phyloP scores from a whole-genome alignment of 2,113 vertebrate genomes.

The Holacanthus passer region DNA sequence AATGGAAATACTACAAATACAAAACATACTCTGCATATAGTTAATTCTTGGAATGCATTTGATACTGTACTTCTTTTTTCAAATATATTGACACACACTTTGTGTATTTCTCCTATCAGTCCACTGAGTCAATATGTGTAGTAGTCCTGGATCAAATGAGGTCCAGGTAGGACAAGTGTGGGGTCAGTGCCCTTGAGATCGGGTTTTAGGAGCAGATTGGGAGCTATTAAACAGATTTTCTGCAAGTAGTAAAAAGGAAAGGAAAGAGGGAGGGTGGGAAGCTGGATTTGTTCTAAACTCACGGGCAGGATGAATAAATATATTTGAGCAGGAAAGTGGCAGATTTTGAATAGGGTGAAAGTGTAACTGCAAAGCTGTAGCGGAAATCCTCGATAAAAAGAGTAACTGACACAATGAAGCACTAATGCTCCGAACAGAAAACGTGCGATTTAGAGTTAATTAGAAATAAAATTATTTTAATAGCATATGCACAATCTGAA shows the following conservation, averaged over 20 bases:
- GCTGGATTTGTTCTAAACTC: constrained; percentile 39
- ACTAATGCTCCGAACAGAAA: background rate
- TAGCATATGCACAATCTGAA: background rate
- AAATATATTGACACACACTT: background rate
- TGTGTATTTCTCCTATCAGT: constrained; percentile 8
- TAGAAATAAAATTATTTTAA: background rate
- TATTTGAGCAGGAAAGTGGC: constrained; percentile 23
- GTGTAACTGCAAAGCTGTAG: constrained; percentile 26
- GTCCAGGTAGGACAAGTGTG: constrained; percentile 26
- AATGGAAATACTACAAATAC: background rate
- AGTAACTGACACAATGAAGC: constrained; percentile 7
- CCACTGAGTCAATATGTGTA: constrained; percentile 2
- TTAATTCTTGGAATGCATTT: background rate
- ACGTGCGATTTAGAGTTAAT: background rate
- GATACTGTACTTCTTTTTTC: background rate
- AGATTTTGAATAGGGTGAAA: constrained; percentile 1
- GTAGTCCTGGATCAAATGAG: constrained; percentile 30
- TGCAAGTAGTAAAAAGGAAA: constrained; percentile 58
- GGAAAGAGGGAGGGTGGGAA: constrained; percentile 5
- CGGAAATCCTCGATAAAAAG: background rate
- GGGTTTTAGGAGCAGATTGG: constrained; percentile 46
- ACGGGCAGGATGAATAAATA: constrained; percentile 41
- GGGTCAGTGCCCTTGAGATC: constrained; percentile 36
- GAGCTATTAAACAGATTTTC: constrained; percentile 67
- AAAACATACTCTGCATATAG: background rate